Base-by-base conservation (phyloP, 2,113 vertebrate genomes). In the Gasterosteus nipponicus region DNA sequence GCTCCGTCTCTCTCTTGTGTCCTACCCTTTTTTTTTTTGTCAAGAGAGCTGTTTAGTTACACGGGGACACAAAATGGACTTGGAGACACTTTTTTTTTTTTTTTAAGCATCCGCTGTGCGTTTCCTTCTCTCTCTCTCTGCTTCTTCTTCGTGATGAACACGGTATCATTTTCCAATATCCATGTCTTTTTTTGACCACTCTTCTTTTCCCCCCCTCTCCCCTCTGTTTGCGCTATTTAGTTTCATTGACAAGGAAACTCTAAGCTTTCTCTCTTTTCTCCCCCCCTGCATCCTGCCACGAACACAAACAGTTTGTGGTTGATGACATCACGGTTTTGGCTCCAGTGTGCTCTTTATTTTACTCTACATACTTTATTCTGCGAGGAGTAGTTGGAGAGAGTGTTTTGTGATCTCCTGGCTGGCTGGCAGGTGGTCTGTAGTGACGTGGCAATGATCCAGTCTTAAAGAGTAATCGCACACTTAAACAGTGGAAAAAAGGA, bases 171-270 rank as follows among this genome's bases (percentile, higher is more conserved):
- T 91, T 91, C 86, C 91, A 85, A 85, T 59, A 82, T 68, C 78
- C 73, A 76, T 68, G 14, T 65, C 54, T 16, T 73, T 85, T 86
- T 81, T 85, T 86, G n/a, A 10, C 61, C 69, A 69, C 68, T 81
- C 79, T 75, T 64, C 81, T 75, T 67, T 68, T 77, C n/a, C 72
- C 64, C 56, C 59, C 35, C 64, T 66, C 78, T 82, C 57, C 56
- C 49, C 42, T 78, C 75, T 89, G 87, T 90, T 87, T 89, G 83
- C 64, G 73, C 41, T 76, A 90, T 91, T 90, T 15, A 77, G 88
- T 91, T 92, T 87, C 91, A 83, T 19, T 84, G 88, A 85, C 76
- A 82, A 68, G 78, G 86, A 86, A 89, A 90, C 85, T 80, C 73
- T 75, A 85, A 82, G 77, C 86, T 69, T 82, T 76, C 14, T 46